Evolutionary conservation across 1,140 invertebrate species (phyloP), one percentile per base, ranked within the genome.

Genomic region (Caerostris darwini): DNA sequence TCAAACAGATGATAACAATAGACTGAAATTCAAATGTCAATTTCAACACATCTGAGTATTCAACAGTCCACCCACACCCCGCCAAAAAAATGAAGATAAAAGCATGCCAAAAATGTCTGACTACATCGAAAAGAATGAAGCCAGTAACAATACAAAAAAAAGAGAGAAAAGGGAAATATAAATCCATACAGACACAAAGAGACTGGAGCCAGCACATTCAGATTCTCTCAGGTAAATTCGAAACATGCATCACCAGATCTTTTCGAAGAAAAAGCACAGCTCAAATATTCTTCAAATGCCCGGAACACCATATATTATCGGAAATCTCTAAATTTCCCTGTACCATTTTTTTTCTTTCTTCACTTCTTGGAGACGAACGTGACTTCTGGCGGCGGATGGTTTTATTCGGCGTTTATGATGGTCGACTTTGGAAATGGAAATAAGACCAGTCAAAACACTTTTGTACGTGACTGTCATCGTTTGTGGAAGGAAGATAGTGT

Each of bases 401-500:
- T 71, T 71, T 71, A 71, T 71, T 71, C 69, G 6, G 19, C 69
- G 50, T 71, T 71, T 71, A 71, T 12, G 69, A 10, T 71, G 69
- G 19, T 71, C 69, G 19, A 71, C 34, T 71, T 71, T 19, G 69
- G 19, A 19, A 7, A 34, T 71, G 69, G 69, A 10, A 71, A 71
- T 71, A 71, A 50, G 34, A 71, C 69, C 19, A 71, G 69, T 71
- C 69, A 71, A 71, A 71, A 71, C 69, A 71, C 8, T 71, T 7
- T 8, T 3, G 69, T 50, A 71, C 69, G 69, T 71, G 69, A 71
- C 8, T 71, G 8, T 14, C 69, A 34, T 50, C 19, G 7, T 34
- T 34, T n/a, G 19, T 7, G 19, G 10, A 5, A 34, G 34, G 19
- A 34, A 71, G 3, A 8, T 2, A 34, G 34, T 34, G 34, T 2